phyloP scores from a whole-genome alignment of 2,888 invertebrate species.

The Noctua janthe region DNA sequence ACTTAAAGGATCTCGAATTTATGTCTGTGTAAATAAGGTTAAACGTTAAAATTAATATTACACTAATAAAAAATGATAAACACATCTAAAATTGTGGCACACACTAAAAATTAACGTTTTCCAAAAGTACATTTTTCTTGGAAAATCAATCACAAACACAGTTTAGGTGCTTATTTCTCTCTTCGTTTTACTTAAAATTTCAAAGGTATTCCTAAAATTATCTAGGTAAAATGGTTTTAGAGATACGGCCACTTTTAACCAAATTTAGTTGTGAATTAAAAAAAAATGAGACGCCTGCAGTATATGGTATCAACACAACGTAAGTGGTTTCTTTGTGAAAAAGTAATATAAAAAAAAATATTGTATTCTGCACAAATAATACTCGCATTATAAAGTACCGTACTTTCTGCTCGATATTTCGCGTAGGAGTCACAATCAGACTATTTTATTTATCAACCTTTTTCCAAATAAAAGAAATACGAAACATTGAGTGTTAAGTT shows the following conservation, averaged over 20 bases:
- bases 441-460: constrained; percentile 60
- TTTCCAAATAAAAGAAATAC: constrained; percentile 39
- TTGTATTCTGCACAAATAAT: background rate
- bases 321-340: no score
- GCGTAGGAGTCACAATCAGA: constrained; percentile 46
- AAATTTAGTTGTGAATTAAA: background rate
- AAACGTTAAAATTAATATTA: background rate
- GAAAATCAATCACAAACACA: background rate
- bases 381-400: background rate
- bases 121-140: background rate
- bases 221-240: background rate
- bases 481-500: constrained; percentile 22
- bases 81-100: no score
- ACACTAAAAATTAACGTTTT: no score
- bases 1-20: background rate
- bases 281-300: background rate
- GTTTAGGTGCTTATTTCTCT: background rate
- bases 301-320: background rate
- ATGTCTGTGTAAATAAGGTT: no score
- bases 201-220: background rate
- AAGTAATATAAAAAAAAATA: no score
- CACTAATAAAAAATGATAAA: no score
- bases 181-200: background rate
- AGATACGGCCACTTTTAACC: background rate
- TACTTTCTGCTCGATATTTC: constrained; percentile 18